These are phyloP conservation scores for Vultur gryphus DNA, from an alignment of 2,797 vertebrate genomes.

Conservation along the genomic window DNA sequence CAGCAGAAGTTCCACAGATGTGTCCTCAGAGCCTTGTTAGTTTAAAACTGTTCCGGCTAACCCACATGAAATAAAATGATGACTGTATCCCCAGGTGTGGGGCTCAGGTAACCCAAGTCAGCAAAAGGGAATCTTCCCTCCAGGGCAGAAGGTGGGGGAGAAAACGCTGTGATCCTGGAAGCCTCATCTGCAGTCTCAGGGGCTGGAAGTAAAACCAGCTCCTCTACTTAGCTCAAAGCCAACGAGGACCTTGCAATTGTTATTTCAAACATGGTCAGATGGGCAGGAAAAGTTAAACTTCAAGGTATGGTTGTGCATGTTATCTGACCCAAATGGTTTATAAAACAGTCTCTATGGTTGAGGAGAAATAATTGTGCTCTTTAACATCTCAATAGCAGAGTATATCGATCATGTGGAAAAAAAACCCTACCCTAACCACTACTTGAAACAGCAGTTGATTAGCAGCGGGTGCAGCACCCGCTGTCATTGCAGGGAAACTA, in stretches of 20 bases:
- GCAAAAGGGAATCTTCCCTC: background rate
- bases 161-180: background rate
- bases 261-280: background rate
- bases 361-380: background rate
- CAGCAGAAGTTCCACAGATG: background rate
- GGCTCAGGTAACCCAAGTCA: background rate
- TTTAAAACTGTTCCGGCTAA: background rate
- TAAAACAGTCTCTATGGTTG: background rate
- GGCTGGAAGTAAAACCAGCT: background rate
- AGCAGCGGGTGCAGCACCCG: background rate
- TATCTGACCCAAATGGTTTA: background rate
- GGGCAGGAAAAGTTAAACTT: background rate
- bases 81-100: background rate
- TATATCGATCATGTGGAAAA: background rate
- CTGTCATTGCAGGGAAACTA: background rate
- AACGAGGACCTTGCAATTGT: background rate
- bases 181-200: background rate
- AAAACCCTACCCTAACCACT: background rate
- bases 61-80: background rate
- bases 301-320: background rate
- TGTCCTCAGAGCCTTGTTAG: background rate
- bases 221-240: background rate
- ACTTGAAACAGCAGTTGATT: constrained; percentile 10
- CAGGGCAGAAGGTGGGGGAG: background rate
- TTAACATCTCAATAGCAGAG: background rate